Evolutionary conservation across 2,797 vertebrate species (phyloP), one percentile per base, ranked within the genome.

Genomic region (Toxotes lorentzi): DNA sequence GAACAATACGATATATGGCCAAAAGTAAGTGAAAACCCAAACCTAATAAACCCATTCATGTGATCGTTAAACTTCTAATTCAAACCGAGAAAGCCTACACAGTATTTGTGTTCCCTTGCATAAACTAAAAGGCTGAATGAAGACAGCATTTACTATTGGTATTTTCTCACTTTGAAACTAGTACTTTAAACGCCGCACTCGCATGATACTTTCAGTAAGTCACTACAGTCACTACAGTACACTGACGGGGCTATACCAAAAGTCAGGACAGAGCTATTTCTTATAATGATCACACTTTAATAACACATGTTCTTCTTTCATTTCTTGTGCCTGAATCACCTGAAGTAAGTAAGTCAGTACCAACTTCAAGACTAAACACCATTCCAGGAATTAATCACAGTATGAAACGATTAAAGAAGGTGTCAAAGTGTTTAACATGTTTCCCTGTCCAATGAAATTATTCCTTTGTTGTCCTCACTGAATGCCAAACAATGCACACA

Each of bases 161-260:
- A 41, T 19, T 56, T 24, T 32, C 32, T 70, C 45, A 53, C 40
- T 77, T 66, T 68, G 50, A 65, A 75, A 54, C 24, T 65, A 8
- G 0, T 13, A 30, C 56, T 77, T 77, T 63, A 30, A 78, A 43
- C 64, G 76, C 50, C 79, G 76, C 2, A 7, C 35, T 7, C 5
- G 51, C 56, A 50, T 65, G 65, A 77, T 85, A 83, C 57, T 45
- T 86, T 76, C 41, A 72, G 10, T 35, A 30, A 77, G 47, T 84
- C 76, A 51, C 48, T 59, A 16, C 51, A 61, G 27, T 30, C 27
- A 30, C 27, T 30, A 30, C 27, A 4, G 3, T 27, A 43, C 62
- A 62, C 58, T 50, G 73, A 72, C 73, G 54, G 68, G 64, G 41
- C 74, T 73, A 68, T 73, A 80, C 58, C 5, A 16, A 59, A 76